Evolutionary conservation across 2,888 invertebrate genomes (phyloP).

Genomic region (Oscheius sp.): DNA sequence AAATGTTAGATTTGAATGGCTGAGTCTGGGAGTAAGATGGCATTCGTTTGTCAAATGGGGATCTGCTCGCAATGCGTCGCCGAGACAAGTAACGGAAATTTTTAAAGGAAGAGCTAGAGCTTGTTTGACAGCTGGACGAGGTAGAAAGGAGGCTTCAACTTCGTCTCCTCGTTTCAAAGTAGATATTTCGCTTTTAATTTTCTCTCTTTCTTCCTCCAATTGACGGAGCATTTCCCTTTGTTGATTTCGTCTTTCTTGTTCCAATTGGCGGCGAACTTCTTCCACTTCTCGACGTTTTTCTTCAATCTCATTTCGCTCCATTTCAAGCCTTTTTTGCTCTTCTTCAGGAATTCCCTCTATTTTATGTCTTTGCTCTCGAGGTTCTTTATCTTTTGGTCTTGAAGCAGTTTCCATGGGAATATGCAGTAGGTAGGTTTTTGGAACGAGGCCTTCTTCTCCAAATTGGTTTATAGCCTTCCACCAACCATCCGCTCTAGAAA

Average conservation of each 20-base stretch:
- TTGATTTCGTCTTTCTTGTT: background rate
- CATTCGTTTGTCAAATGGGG: constrained; percentile 49
- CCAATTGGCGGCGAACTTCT: constrained; percentile 8
- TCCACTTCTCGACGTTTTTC: constrained; percentile 9
- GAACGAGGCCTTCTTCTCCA: constrained; percentile 48
- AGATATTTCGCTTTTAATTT: background rate
- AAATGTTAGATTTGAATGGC: constrained; percentile 56
- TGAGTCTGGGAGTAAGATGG: constrained; percentile 56
- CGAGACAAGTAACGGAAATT: constrained; percentile 35
- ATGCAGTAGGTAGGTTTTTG: constrained; percentile 49
- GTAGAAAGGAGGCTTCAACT: background rate
- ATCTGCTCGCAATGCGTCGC: constrained; percentile 42
- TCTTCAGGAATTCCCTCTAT: constrained; percentile 7
- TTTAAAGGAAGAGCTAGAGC: background rate
- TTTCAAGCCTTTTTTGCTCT: constrained; percentile 4
- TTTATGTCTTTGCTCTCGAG: background rate
- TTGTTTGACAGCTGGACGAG: background rate
- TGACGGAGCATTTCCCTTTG: background rate
- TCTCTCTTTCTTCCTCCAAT: constrained; percentile 9
- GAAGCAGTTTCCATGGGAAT: constrained; percentile 10
- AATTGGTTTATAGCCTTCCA: constrained; percentile 49
- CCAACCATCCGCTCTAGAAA: constrained; percentile 51
- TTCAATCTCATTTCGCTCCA: constrained; percentile 1
- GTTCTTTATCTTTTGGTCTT: background rate
- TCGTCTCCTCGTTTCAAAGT: background rate